These are phyloP conservation scores for Phodopus roborovskii DNA, from an alignment of 2,113 vertebrate genomes.

Conservation along the genomic window DNA sequence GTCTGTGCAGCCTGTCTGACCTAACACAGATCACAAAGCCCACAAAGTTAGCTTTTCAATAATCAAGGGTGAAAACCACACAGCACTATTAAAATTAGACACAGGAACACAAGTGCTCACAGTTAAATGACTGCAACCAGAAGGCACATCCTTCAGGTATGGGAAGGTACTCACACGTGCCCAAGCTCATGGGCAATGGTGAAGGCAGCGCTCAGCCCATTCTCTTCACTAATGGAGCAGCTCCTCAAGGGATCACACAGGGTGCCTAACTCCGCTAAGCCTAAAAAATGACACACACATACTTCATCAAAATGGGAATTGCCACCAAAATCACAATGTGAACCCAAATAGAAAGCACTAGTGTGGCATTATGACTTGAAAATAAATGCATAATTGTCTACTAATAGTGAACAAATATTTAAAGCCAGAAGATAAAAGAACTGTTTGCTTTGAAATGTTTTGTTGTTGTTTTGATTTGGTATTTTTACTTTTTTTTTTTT, in stretches of 20 bases:
- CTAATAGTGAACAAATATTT: neutral
- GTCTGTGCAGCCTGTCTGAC: constrained; percentile 63
- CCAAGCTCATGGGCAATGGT: constrained; percentile 98
- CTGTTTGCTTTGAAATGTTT: neutral
- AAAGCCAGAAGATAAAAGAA: neutral
- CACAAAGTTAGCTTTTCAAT: constrained; percentile 45
- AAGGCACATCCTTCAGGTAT: neutral
- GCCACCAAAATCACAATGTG: neutral
- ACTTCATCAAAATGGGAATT: constrained; percentile 66
- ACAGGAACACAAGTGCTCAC: neutral
- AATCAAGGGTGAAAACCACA: neutral
- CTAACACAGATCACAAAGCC: constrained; percentile 59
- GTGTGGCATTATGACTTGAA: neutral
- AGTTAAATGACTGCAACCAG: neutral
- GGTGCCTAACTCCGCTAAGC: constrained; percentile 96
- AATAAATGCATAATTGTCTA: neutral
- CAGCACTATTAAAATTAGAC: neutral
- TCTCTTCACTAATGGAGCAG: constrained; percentile 98
- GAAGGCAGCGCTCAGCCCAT: constrained; percentile 97
- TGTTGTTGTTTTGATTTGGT: neutral
- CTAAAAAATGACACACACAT: constrained; percentile 85
- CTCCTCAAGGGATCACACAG: constrained; percentile 96
- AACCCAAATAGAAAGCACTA: constrained; percentile 10
- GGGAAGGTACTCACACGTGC: constrained; percentile 94
- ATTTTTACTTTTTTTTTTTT: neutral